A percentile compares a stretch with the other conserved stretches of the same genome.
Conservation (phyloP, 2,797 vertebrate genomes). For the Mallotus villosus region DNA sequence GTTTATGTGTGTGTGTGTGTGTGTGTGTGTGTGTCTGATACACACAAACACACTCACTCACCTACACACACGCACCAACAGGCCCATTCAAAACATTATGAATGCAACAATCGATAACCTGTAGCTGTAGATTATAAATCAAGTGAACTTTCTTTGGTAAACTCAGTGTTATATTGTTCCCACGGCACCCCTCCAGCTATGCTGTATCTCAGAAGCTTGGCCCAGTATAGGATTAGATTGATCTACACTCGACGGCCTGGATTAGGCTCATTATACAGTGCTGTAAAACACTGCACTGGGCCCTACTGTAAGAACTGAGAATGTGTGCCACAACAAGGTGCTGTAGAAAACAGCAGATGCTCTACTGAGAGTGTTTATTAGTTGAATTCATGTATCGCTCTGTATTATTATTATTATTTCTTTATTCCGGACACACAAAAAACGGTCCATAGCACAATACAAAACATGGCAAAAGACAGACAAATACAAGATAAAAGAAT, state of each 20-base stretch:
- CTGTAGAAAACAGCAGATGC: background rate
- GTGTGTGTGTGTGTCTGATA: slow-evolving; percentile 25
- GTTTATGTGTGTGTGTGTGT: slow-evolving; percentile 24
- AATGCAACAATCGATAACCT: slow-evolving; percentile 65
- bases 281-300: slow-evolving; percentile 28
- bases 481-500: too few species aligned
- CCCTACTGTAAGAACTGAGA: background rate
- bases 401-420: slow-evolving; percentile 1
- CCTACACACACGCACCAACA: slow-evolving; percentile 30
- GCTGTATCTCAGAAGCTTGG: slow-evolving; percentile 21
- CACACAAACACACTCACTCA: slow-evolving; percentile 27
- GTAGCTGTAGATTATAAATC: slow-evolving; percentile 73
- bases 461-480: too few species aligned
- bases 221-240: slow-evolving; percentile 39
- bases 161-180: slow-evolving; percentile 65
- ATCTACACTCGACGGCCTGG: slow-evolving; percentile 28
- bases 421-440: too few species aligned
- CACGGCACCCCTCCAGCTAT: slow-evolving; percentile 46
- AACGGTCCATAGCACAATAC: too few species aligned
- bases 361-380: too few species aligned
- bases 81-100: slow-evolving; percentile 43
- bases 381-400: too few species aligned
- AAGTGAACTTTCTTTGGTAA: slow-evolving; percentile 69
- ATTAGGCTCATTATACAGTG: slow-evolving; percentile 35
- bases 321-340: background rate